These are phyloP conservation scores for Catocala sponsa DNA, from an alignment of 2,888 invertebrate species.

Conservation along the genomic window DNA sequence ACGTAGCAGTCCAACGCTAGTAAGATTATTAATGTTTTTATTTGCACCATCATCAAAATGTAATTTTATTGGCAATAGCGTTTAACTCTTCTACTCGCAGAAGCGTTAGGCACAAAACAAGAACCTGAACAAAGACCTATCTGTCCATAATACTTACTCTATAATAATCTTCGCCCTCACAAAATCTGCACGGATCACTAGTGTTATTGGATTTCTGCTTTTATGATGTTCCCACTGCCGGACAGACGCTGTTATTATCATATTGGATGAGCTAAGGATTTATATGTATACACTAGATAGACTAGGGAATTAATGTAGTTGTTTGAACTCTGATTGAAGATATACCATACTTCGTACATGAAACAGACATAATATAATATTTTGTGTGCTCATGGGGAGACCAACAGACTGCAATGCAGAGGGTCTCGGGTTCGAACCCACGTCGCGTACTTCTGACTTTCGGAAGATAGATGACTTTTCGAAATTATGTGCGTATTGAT, in stretches of 20 bases:
- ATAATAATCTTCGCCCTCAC: slow-evolving; percentile 57
- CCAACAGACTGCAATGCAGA: too few species aligned
- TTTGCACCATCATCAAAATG: too few species aligned
- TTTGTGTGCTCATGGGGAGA: too few species aligned
- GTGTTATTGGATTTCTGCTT: slow-evolving; percentile 73
- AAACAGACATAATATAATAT: too few species aligned
- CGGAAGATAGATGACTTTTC: too few species aligned
- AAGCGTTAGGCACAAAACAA: slow-evolving; percentile 1
- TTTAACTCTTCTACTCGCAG: not conserved
- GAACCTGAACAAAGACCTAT: slow-evolving; percentile 15
- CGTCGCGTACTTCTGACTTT: too few species aligned
- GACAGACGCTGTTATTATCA: slow-evolving; percentile 56
- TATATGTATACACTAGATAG: slow-evolving; percentile 21
- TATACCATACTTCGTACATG: too few species aligned
- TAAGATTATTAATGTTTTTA: too few species aligned
- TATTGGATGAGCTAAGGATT: slow-evolving; percentile 33
- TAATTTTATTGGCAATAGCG: too few species aligned
- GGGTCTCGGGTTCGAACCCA: too few species aligned
- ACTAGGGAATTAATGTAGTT: slow-evolving; percentile 2
- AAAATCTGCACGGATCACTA: slow-evolving; percentile 72
- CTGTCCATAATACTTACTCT: slow-evolving; percentile 44
- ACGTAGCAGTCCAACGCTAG: too few species aligned
- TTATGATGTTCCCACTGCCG: slow-evolving; percentile 56
- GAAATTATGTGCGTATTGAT: too few species aligned
- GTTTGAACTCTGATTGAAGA: slow-evolving; percentile 5